Conservation (phyloP, 2,113 vertebrate genomes). For the Piprites chloris region DNA sequence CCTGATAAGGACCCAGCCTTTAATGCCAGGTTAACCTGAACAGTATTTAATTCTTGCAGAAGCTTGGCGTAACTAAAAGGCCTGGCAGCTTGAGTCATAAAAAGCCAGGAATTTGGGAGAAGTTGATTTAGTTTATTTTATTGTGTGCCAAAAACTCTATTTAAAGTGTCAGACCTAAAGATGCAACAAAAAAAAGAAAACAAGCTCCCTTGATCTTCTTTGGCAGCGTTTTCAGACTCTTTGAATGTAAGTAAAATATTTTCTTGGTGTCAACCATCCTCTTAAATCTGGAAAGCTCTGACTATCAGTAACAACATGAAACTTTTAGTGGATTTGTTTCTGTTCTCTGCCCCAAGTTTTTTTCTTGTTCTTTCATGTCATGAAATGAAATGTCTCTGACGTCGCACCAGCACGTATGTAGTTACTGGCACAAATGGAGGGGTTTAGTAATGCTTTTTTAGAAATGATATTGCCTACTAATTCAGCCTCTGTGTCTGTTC, state of each 20-base stretch:
- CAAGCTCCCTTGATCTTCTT: not conserved
- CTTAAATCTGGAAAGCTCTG: not conserved
- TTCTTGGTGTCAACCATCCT: not conserved
- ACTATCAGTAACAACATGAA: not conserved
- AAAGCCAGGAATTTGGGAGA: not conserved
- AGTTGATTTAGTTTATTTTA: not conserved
- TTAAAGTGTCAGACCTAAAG: not conserved
- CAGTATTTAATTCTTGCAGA: not conserved
- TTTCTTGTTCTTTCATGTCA: not conserved
- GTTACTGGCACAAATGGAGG: not conserved
- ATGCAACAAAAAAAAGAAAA: not conserved
- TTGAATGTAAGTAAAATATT: not conserved
- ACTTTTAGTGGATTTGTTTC: not conserved
- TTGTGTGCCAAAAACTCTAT: not conserved
- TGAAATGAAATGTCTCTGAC: not conserved
- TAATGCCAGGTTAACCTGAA: not conserved
- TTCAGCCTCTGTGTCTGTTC: not conserved
- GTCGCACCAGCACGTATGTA: accelerated
- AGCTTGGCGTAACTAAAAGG: not conserved
- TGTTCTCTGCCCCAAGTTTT: not conserved
- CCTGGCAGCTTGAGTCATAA: not conserved
- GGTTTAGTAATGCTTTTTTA: not conserved
- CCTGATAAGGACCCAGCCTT: not conserved
- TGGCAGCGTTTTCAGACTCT: not conserved
- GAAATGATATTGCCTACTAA: not conserved